phyloP scores from a whole-genome alignment of 2,888 invertebrate genomes.

The Xestia sexstrigata region DNA sequence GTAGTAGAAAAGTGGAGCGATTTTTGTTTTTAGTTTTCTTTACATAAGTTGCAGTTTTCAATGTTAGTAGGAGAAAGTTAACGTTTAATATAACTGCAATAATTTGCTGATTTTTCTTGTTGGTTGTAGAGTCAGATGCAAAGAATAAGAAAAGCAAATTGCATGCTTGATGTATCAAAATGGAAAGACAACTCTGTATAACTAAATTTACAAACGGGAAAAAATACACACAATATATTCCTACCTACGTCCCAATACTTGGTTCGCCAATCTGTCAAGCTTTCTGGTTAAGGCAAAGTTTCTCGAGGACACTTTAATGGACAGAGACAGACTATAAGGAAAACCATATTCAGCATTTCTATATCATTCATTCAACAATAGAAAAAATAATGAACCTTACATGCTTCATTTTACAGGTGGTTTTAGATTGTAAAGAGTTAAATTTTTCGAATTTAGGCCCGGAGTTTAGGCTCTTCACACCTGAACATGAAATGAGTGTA shows the following conservation, averaged over 20 bases:
- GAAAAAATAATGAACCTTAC: not conserved
- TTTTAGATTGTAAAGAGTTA: not conserved
- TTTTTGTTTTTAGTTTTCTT: not conserved
- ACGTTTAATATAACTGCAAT: not conserved
- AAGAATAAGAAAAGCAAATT: too few species aligned
- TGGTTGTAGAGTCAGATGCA: not conserved
- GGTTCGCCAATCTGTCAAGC: not conserved
- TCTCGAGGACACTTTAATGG: not conserved
- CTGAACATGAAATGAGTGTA: constrained; percentile 16
- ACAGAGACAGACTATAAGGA: not conserved
- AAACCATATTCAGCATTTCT: not conserved
- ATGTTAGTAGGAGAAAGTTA: not conserved
- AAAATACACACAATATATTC: not conserved
- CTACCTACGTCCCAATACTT: not conserved
- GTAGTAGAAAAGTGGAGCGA: not conserved
- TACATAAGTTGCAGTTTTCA: not conserved
- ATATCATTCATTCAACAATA: not conserved
- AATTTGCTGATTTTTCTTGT: not conserved
- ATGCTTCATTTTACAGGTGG: not conserved
- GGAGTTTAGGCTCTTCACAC: constrained; percentile 6
- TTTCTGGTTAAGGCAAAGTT: not conserved
- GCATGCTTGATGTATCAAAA: not conserved
- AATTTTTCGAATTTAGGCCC: not conserved
- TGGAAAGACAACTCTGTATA: not conserved
- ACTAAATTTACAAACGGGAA: not conserved